A percentile compares a stretch with the other conserved stretches of the same genome.
Conservation (phyloP, 2,113 vertebrate species). For the Chaenocephalus aceratus region DNA sequence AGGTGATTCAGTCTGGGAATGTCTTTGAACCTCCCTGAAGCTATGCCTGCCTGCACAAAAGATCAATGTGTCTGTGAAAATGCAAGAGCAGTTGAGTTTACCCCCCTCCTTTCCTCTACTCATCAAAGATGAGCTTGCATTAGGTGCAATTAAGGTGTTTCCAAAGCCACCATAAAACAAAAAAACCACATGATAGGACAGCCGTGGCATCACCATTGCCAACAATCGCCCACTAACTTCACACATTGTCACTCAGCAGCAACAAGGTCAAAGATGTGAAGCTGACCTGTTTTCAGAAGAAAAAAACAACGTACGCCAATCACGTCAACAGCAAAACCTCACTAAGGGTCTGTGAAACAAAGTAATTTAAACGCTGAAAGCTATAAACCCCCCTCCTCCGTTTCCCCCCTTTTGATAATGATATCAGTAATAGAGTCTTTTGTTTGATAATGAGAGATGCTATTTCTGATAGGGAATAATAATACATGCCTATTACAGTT, state of each 20-base stretch:
- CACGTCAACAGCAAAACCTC: conserved; percentile 59
- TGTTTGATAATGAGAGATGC: conserved; percentile 77
- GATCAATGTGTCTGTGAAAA: conserved; percentile 58
- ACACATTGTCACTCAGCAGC: conserved; percentile 64
- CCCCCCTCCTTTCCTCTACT: conserved; percentile 15
- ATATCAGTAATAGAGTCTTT: conserved; percentile 78
- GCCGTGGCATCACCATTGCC: conserved; percentile 46
- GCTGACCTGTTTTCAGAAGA: conserved; percentile 54
- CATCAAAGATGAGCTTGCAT: conserved; percentile 69
- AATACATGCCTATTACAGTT: conserved; percentile 72
- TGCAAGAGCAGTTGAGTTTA: conserved; percentile 27
- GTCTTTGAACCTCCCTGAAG: conserved; percentile 67
- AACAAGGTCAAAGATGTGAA: conserved; percentile 74
- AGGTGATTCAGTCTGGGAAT: conserved; percentile 69
- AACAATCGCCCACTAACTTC: conserved; percentile 66
- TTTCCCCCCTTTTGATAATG: conserved; percentile 66
- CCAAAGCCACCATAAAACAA: conserved; percentile 65
- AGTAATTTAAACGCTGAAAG: conserved; percentile 58
- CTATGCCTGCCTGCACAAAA: conserved; percentile 55
- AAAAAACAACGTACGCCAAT: conserved; percentile 50
- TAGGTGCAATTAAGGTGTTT: conserved; percentile 73
- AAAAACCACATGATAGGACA: conserved; percentile 57
- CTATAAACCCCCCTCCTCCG: conserved; percentile 36
- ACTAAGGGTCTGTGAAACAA: conserved; percentile 62
- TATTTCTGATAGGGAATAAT: conserved; percentile 72